Conservation (phyloP, 2,888 invertebrate genomes). For the Neuroscelio doddi region DNA sequence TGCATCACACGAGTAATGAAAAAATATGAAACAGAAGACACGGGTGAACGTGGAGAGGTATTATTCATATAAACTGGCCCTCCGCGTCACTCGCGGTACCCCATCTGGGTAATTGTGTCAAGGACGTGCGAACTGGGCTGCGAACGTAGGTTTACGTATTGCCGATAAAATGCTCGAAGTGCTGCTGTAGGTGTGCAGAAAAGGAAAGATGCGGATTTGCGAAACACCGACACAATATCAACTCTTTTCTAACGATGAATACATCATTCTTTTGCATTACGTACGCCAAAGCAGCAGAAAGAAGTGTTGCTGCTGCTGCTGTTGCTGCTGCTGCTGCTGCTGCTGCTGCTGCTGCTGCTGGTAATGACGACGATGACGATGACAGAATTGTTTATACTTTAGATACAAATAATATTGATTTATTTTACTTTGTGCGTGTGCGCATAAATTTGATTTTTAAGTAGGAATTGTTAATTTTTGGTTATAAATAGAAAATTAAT, state of each 20-base stretch:
- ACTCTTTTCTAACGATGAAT: too few species aligned
- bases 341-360: too few species aligned
- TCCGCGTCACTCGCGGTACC: conserved; percentile 52
- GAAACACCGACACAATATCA: too few species aligned
- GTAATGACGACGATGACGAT: too few species aligned
- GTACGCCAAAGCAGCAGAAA: too few species aligned
- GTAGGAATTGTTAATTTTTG: too few species aligned
- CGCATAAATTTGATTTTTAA: too few species aligned
- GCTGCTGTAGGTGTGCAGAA: conserved; percentile 2
- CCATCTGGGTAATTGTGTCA: conserved; percentile 72
- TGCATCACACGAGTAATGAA: neutral
- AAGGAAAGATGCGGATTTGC: conserved; percentile 21
- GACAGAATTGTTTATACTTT: too few species aligned
- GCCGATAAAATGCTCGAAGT: conserved; percentile 53
- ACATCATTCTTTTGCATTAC: too few species aligned
- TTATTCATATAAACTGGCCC: conserved; percentile 44
- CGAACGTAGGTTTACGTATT: conserved; percentile 62
- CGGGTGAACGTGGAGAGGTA: conserved; percentile 25
- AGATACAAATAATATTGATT: too few species aligned
- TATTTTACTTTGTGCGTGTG: too few species aligned
- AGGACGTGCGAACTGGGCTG: conserved; percentile 72
- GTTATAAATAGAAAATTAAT: too few species aligned
- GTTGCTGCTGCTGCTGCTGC: conserved; percentile 75
- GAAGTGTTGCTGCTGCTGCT: conserved; percentile 74
- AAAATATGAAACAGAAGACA: neutral